Evolutionary conservation across 1,140 invertebrate species (phyloP).

Genomic region (Bombus impatiens): DNA sequence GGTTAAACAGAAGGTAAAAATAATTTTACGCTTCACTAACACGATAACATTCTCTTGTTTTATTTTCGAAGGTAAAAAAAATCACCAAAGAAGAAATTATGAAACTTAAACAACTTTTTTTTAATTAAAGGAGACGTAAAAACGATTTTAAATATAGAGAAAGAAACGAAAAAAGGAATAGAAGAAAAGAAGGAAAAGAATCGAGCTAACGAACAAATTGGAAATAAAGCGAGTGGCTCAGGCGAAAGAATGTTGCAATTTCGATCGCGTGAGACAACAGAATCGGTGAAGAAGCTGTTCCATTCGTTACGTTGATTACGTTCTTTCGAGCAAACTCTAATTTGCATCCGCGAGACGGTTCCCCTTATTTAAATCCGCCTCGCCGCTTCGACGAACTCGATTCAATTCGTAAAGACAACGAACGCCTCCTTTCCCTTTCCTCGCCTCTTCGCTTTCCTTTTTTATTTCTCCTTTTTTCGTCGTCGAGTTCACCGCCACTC

Average conservation of each 20-base stretch:
- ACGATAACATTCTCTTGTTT: not conserved
- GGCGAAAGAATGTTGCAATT: conserved; percentile 38
- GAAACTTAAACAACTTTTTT: not conserved
- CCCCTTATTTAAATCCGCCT: conserved; percentile 46
- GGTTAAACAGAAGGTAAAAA: not conserved
- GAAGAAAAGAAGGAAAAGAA: not conserved
- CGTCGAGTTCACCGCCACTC: conserved; percentile 14
- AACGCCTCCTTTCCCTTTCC: not conserved
- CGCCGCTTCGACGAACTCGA: conserved; percentile 17
- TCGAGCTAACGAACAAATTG: not conserved
- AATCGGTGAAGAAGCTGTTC: conserved; percentile 4
- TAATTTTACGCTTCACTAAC: too few relatives aligned
- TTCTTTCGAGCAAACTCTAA: conserved; percentile 45
- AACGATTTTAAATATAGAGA: not conserved
- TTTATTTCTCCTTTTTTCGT: not conserved
- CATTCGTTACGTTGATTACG: conserved; percentile 49
- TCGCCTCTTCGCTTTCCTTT: not conserved
- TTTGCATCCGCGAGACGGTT: conserved; percentile 50
- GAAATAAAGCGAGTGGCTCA: not conserved
- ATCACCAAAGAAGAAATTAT: not conserved
- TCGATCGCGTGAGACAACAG: conserved; percentile 43
- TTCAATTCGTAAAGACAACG: conserved; percentile 41
- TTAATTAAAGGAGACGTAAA: not conserved
- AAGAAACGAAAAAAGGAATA: not conserved
- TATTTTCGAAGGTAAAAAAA: not conserved